Percentiles rank a stretch among this genome's conserved stretches.
phyloP scores from a whole-genome alignment of 2,797 vertebrate species.

The Morelia viridis region DNA sequence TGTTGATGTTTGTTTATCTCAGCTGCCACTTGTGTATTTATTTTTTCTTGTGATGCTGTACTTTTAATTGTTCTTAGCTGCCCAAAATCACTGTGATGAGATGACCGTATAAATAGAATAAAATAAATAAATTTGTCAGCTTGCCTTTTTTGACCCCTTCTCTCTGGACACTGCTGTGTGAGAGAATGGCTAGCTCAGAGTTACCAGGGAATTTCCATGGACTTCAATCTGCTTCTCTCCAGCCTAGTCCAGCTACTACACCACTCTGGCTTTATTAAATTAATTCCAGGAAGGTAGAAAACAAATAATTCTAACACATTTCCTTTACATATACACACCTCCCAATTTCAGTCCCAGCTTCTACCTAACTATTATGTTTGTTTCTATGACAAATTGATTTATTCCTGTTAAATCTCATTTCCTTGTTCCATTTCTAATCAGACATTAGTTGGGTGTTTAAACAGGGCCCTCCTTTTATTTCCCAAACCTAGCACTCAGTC shows the following conservation, averaged over 20 bases:
- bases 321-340: no score
- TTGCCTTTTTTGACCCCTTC: not conserved
- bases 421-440: not conserved
- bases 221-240: not conserved
- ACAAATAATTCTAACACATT: not conserved
- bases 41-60: not conserved
- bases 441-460: slow-evolving; percentile 37
- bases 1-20: no score
- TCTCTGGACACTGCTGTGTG: not conserved
- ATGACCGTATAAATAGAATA: not conserved
- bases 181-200: not conserved
- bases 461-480: slow-evolving; percentile 26
- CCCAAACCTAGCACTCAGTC: slow-evolving; percentile 23
- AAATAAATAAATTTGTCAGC: not conserved
- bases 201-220: not conserved
- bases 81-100: not conserved
- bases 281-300: not conserved
- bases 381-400: slow-evolving; percentile 15
- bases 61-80: not conserved
- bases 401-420: slow-evolving; percentile 5
- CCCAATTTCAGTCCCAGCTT: not conserved
- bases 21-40: not conserved
- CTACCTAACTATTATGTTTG: not conserved
- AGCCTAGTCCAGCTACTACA: not conserved
- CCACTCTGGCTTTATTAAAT: not conserved